Conservation (phyloP, 92 coral and sea anemone genomes). For the Virgularia gustaviana region DNA sequence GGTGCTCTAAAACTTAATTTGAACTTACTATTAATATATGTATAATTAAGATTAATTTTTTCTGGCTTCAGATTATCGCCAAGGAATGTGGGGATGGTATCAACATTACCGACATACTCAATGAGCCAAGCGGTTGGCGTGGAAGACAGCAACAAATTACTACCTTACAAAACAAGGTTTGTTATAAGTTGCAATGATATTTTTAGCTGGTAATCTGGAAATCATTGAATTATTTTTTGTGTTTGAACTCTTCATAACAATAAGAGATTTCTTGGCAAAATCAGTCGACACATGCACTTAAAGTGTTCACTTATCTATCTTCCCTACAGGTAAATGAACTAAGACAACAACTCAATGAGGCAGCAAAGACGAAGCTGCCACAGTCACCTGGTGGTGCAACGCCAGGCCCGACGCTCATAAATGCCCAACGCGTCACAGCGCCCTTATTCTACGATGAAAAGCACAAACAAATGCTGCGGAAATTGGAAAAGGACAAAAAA, state of each 20-base stretch:
- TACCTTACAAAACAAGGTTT: constrained; percentile 79
- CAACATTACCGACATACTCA: constrained; percentile 64
- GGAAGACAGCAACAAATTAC: constrained; percentile 96
- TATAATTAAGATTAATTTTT: background rate
- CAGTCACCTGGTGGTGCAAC: constrained; percentile 53
- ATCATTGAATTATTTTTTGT: no score
- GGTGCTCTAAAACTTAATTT: no score
- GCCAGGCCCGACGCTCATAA: constrained; percentile 64
- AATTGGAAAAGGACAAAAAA: constrained; percentile 81
- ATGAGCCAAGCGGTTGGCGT: constrained; percentile 95
- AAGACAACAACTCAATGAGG: constrained; percentile 68
- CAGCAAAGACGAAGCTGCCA: constrained; percentile 51
- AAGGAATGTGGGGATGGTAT: constrained; percentile 92
- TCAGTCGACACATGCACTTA: no score
- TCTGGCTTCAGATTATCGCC: constrained; percentile 60
- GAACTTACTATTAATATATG: background rate
- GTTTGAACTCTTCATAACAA: background rate
- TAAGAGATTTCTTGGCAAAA: background rate
- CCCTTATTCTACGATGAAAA: constrained; percentile 67
- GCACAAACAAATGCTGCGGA: constrained; percentile 69
- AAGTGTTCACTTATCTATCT: background rate
- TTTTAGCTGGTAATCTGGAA: no score
- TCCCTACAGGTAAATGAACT: constrained; percentile 68
- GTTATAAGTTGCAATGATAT: background rate
- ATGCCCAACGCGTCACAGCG: constrained; percentile 35